Conservation (phyloP, 2,797 vertebrate species). For the Lates japonicus region DNA sequence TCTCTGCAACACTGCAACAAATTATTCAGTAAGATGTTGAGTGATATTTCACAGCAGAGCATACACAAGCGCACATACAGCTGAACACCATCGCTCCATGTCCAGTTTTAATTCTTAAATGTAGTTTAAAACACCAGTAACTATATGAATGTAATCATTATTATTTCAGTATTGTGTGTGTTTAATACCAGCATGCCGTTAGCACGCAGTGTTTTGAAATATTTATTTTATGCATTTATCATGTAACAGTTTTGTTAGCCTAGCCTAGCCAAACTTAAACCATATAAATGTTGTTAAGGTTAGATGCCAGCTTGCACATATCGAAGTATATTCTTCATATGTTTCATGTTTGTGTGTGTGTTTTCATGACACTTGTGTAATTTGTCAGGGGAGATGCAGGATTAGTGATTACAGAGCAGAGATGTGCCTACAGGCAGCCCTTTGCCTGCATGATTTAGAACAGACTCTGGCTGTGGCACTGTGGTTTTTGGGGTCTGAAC, state of each 20-base stretch:
- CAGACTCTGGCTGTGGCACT: slow-evolving; percentile 62
- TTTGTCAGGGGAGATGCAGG: slow-evolving; percentile 41
- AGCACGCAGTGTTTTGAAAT: slow-evolving; percentile 18
- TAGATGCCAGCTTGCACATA: background rate
- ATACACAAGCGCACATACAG: slow-evolving; percentile 28
- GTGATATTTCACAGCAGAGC: slow-evolving; percentile 40
- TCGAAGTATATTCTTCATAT: slow-evolving; percentile 2
- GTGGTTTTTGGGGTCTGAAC: slow-evolving; percentile 67
- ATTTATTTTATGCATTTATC: slow-evolving; percentile 35
- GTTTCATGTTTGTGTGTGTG: background rate
- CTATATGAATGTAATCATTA: background rate
- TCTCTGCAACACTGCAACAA: slow-evolving; percentile 30
- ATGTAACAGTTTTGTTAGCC: slow-evolving; percentile 23
- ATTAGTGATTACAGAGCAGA: slow-evolving; percentile 48
- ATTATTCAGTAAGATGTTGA: slow-evolving; percentile 49
- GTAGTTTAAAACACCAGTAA: background rate
- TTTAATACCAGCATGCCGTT: slow-evolving; percentile 3
- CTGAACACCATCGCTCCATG: background rate
- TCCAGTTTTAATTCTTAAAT: background rate
- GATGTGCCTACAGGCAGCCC: slow-evolving; percentile 41
- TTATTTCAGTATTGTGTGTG: slow-evolving; percentile 10
- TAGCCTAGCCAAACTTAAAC: background rate
- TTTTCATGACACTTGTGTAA: slow-evolving; percentile 19
- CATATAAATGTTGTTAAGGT: too few relatives aligned
- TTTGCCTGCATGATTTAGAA: slow-evolving; percentile 60